Percentiles rank a stretch among this genome's conserved stretches.
Conservation (phyloP, 23 tunicate species). For the Trididemnum clinides region DNA sequence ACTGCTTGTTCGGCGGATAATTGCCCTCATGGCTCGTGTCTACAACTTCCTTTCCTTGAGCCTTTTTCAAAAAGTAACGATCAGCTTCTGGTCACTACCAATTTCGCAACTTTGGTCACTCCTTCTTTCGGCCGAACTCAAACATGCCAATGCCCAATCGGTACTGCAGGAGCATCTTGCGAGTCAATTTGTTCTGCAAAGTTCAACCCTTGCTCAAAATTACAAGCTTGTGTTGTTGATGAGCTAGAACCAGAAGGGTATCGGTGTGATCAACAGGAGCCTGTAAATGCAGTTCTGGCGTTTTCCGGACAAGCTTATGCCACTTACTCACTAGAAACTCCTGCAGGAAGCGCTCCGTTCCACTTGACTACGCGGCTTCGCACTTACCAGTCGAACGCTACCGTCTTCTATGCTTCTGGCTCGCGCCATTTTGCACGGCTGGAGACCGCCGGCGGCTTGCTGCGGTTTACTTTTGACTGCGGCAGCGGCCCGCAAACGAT, state of each 20-base stretch:
- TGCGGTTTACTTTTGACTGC: constrained; percentile 48
- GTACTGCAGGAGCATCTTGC: constrained; percentile 19
- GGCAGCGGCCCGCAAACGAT: constrained; percentile 56
- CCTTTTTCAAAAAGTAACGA: background rate
- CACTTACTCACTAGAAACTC: background rate
- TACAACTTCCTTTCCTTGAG: constrained; percentile 25
- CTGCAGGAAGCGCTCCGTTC: constrained; percentile 23
- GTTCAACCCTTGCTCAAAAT: constrained; percentile 40
- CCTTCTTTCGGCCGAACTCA: constrained; percentile 11
- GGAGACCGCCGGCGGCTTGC: constrained; percentile 35
- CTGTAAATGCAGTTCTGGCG: constrained; percentile 11
- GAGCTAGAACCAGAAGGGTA: constrained; percentile 24
- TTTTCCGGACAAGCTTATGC: constrained; percentile 42
- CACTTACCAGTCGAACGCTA: constrained; percentile 50
- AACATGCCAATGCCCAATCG: constrained; percentile 49
- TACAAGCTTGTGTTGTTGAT: constrained; percentile 8
- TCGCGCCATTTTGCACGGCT: constrained; percentile 15
- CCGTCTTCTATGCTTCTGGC: constrained; percentile 53
- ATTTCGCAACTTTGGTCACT: constrained; percentile 16
- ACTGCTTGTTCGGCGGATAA: constrained; percentile 6
- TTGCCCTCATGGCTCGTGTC: constrained; percentile 32
- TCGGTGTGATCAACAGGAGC: constrained; percentile 23
- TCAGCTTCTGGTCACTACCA: constrained; percentile 18
- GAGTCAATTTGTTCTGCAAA: constrained; percentile 32
- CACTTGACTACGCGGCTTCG: constrained; percentile 45